These are phyloP conservation scores for Drosophila watanabei DNA, from an alignment of 1,140 invertebrate species.

Conservation along the genomic window DNA sequence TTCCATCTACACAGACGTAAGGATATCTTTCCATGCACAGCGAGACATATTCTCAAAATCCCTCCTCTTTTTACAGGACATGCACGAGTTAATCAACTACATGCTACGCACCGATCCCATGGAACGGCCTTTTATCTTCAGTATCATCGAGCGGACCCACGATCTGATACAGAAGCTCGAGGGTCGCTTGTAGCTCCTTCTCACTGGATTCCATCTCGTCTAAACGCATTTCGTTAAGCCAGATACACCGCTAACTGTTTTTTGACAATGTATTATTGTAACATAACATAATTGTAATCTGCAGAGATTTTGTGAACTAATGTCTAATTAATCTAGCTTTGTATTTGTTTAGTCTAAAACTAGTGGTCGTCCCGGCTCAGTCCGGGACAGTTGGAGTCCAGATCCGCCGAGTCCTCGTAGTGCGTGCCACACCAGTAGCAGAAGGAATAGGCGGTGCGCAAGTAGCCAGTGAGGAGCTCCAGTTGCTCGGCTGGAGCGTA, in stretches of 20 bases:
- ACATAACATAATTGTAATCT: constrained; percentile 71
- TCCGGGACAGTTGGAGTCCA: constrained; percentile 90
- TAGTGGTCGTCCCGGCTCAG: constrained; percentile 89
- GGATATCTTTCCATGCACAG: rapidly evolving
- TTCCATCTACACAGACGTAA: constrained; percentile 89
- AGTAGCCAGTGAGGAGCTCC: constrained; percentile 89
- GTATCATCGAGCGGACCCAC: constrained; percentile 88
- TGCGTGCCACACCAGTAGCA: constrained; percentile 92
- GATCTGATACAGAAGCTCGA: constrained; percentile 87
- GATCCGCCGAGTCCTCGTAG: constrained; percentile 88
- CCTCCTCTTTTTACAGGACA: constrained; percentile 86
- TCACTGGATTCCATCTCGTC: constrained; percentile 46
- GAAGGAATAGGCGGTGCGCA: constrained; percentile 90
- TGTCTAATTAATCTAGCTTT: constrained; percentile 21
- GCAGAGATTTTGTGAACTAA: constrained; percentile 58
- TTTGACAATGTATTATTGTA: constrained; percentile 75
- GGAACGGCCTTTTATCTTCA: constrained; percentile 91
- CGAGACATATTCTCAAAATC: not conserved
- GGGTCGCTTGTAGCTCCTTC: constrained; percentile 84
- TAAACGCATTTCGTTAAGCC: constrained; percentile 38
- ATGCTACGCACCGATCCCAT: constrained; percentile 92
- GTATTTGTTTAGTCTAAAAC: constrained; percentile 10
- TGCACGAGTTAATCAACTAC: constrained; percentile 90
- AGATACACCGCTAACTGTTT: constrained; percentile 63
- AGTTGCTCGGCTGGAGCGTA: constrained; percentile 87